Percentiles rank a stretch among this genome's conserved stretches.
Conservation (phyloP, 2,797 vertebrate species). For the Pseudopleuronectes americanus region DNA sequence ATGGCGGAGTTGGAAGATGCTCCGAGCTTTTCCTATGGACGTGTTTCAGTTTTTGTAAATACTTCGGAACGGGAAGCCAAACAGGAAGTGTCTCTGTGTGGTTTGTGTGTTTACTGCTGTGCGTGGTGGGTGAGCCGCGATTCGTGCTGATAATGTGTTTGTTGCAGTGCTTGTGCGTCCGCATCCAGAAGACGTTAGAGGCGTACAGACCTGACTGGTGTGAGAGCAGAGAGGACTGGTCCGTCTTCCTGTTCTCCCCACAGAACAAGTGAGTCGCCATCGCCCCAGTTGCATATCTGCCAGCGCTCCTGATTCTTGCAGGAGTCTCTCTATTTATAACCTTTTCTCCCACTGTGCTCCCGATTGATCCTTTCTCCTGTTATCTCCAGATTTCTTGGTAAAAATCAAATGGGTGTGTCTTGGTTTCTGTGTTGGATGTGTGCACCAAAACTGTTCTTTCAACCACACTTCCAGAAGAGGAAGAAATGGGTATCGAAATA, state of each 20-base stretch:
- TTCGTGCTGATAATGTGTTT: slow-evolving; percentile 6
- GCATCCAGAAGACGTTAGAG: slow-evolving; percentile 97
- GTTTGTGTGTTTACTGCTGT: slow-evolving; percentile 9
- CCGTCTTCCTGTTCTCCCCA: slow-evolving; percentile 96
- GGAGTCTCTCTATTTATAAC: too few relatives aligned
- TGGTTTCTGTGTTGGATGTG: too few relatives aligned
- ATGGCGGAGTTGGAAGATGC: slow-evolving; percentile 67
- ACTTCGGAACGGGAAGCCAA: slow-evolving; percentile 51
- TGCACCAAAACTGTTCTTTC: too few relatives aligned
- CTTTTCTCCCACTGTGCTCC: rapidly evolving
- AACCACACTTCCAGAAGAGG: too few relatives aligned
- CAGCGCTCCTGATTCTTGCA: too few relatives aligned
- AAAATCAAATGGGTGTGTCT: background rate
- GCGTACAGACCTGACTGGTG: slow-evolving; percentile 97
- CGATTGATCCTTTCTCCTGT: too few relatives aligned
- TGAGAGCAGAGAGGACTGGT: slow-evolving; percentile 94
- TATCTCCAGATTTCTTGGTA: too few relatives aligned
- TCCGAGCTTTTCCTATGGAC: slow-evolving; percentile 60
- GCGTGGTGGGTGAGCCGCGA: background rate
- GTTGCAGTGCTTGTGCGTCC: slow-evolving; percentile 92
- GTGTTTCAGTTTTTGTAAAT: slow-evolving; percentile 61
- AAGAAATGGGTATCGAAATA: too few relatives aligned
- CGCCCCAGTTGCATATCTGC: too few relatives aligned
- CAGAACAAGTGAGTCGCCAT: slow-evolving; percentile 90
- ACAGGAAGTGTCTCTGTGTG: slow-evolving; percentile 1